Conservation (phyloP, 2,888 invertebrate genomes). For the Erpobdella octoculata region DNA sequence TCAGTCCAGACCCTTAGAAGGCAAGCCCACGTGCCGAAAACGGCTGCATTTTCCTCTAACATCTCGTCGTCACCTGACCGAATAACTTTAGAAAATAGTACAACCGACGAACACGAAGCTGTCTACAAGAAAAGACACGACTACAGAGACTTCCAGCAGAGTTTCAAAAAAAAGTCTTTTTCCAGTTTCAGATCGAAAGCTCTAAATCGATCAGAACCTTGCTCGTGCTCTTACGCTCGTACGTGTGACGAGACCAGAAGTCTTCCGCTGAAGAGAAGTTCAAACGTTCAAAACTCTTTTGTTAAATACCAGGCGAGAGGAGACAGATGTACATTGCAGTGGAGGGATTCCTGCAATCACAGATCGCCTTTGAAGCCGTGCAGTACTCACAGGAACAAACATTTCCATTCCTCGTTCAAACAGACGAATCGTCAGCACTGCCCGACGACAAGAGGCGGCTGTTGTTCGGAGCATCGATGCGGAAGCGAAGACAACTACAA, state of each 20-base stretch:
- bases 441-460: no score
- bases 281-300: no score
- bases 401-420: neutral
- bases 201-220: neutral
- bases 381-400: no score
- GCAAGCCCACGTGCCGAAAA: conserved; percentile 8
- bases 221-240: neutral
- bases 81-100: neutral
- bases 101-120: no score
- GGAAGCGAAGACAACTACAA: neutral
- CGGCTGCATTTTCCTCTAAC: neutral
- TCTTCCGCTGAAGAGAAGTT: no score
- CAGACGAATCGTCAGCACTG: no score
- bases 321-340: no score
- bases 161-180: neutral
- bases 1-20: conserved; percentile 34
- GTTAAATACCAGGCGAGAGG: neutral
- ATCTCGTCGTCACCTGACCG: neutral
- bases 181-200: neutral
- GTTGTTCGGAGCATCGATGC: neutral
- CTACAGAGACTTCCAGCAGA: neutral
- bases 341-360: no score
- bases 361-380: no score
- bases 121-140: no score
- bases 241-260: no score